phyloP scores from a whole-genome alignment of 2,888 invertebrate species.

The Barypeithes pellucidus region DNA sequence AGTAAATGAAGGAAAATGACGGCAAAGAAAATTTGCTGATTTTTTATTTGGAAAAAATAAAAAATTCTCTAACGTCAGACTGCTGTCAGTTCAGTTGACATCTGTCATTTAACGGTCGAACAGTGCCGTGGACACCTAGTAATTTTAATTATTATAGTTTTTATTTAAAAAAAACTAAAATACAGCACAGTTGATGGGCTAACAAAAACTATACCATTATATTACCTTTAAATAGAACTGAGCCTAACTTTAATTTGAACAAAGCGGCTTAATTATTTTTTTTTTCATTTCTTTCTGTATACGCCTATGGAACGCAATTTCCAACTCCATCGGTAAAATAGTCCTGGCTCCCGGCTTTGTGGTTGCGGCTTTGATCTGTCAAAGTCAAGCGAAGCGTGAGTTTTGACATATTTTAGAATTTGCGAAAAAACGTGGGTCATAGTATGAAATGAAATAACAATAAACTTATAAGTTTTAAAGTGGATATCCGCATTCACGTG shows the following conservation, averaged over 20 bases:
- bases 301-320: too few relatives aligned
- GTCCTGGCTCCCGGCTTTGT: too few relatives aligned
- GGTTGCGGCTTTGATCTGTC: neutral
- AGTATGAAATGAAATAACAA: slow-evolving; percentile 49
- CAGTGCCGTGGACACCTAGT: slow-evolving; percentile 7
- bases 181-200: too few relatives aligned
- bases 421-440: slow-evolving; percentile 52
- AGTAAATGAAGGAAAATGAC: neutral
- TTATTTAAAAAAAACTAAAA: too few relatives aligned
- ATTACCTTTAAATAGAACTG: too few relatives aligned
- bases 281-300: too few relatives aligned
- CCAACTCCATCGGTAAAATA: too few relatives aligned
- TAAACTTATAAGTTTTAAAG: slow-evolving; percentile 42
- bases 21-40: slow-evolving; percentile 29
- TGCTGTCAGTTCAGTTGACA: neutral
- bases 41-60: slow-evolving; percentile 29
- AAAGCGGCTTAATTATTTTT: too few relatives aligned
- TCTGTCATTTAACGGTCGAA: neutral
- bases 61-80: neutral
- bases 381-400: slow-evolving; percentile 39
- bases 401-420: slow-evolving; percentile 43
- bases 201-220: too few relatives aligned
- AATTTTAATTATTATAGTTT: too few relatives aligned
- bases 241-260: too few relatives aligned
- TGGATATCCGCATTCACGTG: slow-evolving; percentile 37